These are phyloP conservation scores for Corythaixoides concolor DNA, from an alignment of 2,113 vertebrate species.

Conservation along the genomic window DNA sequence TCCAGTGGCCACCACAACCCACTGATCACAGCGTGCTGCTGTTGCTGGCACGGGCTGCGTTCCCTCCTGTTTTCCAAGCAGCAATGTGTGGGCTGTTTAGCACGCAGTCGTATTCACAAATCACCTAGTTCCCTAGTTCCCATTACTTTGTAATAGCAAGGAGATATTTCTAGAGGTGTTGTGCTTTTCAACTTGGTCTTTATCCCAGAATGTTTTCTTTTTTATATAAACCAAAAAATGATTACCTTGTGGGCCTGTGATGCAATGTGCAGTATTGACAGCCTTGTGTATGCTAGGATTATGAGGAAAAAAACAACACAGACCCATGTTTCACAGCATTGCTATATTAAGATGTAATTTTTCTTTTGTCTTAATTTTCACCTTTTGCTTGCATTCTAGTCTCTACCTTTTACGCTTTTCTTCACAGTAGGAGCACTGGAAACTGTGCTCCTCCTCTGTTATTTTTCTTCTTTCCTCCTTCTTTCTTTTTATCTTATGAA, in stretches of 20 bases:
- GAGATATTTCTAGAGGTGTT: not conserved
- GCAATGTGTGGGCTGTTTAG: not conserved
- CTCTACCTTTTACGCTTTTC: not conserved
- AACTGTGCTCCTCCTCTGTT: not conserved
- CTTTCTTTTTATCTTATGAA: not conserved
- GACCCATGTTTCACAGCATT: not conserved
- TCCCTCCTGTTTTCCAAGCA: not conserved
- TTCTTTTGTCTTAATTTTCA: not conserved
- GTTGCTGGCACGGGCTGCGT: fast-evolving
- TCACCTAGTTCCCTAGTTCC: not conserved
- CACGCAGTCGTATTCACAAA: fast-evolving
- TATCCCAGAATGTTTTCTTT: not conserved
- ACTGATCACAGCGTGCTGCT: fast-evolving
- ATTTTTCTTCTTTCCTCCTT: not conserved
- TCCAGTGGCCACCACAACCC: fast-evolving
- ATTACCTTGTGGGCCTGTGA: not conserved
- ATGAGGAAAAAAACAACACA: not conserved
- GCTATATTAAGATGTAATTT: not conserved
- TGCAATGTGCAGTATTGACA: not conserved
- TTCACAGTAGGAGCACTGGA: not conserved
- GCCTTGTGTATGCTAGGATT: not conserved
- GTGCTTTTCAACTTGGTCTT: not conserved
- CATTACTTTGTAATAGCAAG: not conserved
- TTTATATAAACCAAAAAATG: not conserved
- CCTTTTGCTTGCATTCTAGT: not conserved